Percentiles rank a stretch among this genome's conserved stretches.
phyloP scores from a whole-genome alignment of 2,113 vertebrate species.

The Brachyhypopomus occidentalis region DNA sequence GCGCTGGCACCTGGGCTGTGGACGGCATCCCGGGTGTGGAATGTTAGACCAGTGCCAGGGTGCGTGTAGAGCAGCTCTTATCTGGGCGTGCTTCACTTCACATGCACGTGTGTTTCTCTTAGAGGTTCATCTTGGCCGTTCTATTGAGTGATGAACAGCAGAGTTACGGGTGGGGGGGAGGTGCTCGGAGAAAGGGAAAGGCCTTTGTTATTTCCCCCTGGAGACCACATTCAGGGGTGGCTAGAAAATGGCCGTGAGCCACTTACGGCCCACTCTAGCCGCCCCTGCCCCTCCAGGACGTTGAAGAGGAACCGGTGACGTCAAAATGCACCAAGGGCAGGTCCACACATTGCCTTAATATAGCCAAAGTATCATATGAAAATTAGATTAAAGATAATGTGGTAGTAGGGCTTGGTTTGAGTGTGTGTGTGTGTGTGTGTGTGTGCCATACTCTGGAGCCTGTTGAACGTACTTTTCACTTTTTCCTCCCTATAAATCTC shows the following conservation, averaged over 20 bases:
- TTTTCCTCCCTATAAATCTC: neutral
- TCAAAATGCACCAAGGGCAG: slow-evolving; percentile 3
- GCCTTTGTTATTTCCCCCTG: slow-evolving; percentile 13
- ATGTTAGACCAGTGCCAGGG: neutral
- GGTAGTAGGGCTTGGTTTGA: slow-evolving; percentile 1
- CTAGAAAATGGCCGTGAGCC: slow-evolving; percentile 21
- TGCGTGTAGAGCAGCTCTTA: no score
- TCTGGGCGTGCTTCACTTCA: neutral
- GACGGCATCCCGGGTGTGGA: neutral
- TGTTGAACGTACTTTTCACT: neutral
- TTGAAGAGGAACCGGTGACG: slow-evolving; percentile 16
- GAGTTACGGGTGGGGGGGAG: slow-evolving; percentile 2
- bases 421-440: slow-evolving; percentile 14
- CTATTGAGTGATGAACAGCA: slow-evolving; percentile 14
- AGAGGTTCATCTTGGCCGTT: neutral
- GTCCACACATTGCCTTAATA: slow-evolving; percentile 38
- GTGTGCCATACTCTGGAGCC: neutral
- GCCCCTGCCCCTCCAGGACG: neutral
- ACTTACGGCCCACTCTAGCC: neutral
- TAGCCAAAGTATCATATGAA: slow-evolving; percentile 10
- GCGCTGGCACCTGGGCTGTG: neutral
- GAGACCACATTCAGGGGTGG: slow-evolving; percentile 2
- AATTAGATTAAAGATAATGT: slow-evolving; percentile 30
- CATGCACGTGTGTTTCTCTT: neutral
- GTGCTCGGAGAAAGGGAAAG: neutral